These are phyloP conservation scores for Gadopsis bispinosus DNA, from an alignment of 2,797 vertebrate species.

Conservation along the genomic window DNA sequence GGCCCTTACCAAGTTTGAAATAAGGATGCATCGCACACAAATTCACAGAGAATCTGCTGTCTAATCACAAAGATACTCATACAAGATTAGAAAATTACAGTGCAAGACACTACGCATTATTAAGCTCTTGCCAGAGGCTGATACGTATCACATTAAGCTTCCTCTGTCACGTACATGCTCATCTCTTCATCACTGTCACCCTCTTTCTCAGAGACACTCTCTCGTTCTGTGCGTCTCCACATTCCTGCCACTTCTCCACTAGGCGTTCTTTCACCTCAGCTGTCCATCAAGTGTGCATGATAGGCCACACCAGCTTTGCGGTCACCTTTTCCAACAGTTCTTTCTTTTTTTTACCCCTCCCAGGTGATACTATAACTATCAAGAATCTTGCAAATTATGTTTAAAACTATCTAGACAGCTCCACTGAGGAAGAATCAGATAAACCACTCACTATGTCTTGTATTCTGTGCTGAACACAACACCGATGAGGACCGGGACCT, in stretches of 20 bases:
- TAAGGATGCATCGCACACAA: constrained; percentile 27
- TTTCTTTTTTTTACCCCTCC: background rate
- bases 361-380: background rate
- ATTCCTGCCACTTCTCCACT: background rate
- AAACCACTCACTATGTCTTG: background rate
- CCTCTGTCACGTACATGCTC: constrained; percentile 8
- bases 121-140: constrained; percentile 38
- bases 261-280: background rate
- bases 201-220: background rate
- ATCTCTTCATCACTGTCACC: constrained; percentile 34
- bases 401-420: background rate
- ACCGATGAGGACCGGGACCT: background rate
- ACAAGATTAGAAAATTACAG: constrained; percentile 47
- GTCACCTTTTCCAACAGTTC: background rate
- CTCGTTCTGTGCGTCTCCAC: background rate
- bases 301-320: no score
- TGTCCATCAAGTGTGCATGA: background rate
- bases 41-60: constrained; percentile 41
- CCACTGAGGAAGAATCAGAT: background rate
- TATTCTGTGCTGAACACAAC: background rate
- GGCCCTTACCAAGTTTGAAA: constrained; percentile 7
- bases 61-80: constrained; percentile 39
- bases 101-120: constrained; percentile 36
- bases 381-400: background rate
- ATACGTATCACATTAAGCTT: constrained; percentile 23